Percentiles rank a stretch among this genome's conserved stretches.
Evolutionary conservation across 2,113 vertebrate genomes (phyloP).

Genomic region (Lichenostomus cassidix): DNA sequence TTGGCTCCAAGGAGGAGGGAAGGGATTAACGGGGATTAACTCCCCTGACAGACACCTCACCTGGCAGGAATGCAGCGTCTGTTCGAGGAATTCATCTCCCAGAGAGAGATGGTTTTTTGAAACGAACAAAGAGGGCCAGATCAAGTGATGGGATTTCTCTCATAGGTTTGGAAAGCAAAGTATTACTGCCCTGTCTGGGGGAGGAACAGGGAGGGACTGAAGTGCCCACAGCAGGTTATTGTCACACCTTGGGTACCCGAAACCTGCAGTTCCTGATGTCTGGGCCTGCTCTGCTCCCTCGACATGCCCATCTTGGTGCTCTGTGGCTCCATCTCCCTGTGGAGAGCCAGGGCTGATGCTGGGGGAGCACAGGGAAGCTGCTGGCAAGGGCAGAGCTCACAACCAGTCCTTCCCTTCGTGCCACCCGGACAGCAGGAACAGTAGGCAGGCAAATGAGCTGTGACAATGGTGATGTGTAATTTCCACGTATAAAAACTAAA

Average conservation of each 20-base stretch:
- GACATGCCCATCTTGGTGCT: neutral
- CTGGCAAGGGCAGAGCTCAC: neutral
- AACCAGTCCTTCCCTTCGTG: neutral
- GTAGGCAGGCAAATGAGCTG: neutral
- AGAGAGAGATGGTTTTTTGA: neutral
- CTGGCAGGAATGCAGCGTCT: neutral
- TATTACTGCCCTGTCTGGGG: neutral
- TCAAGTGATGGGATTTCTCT: neutral
- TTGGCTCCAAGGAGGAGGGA: neutral
- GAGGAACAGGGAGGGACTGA: neutral
- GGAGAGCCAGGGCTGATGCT: neutral
- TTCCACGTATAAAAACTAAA: neutral
- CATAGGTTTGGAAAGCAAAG: neutral
- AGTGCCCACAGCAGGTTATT: neutral
- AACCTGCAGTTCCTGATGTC: neutral
- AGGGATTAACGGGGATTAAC: neutral
- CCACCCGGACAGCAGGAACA: neutral
- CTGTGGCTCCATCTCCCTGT: neutral
- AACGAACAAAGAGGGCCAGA: neutral
- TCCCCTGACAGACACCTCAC: neutral
- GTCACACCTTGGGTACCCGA: neutral
- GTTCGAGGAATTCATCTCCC: neutral
- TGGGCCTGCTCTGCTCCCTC: neutral
- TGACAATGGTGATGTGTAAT: accelerated
- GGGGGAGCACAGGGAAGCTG: neutral